Base-by-base conservation (phyloP, 2,888 invertebrate genomes). In the Reticulitermes lucifugus region DNA sequence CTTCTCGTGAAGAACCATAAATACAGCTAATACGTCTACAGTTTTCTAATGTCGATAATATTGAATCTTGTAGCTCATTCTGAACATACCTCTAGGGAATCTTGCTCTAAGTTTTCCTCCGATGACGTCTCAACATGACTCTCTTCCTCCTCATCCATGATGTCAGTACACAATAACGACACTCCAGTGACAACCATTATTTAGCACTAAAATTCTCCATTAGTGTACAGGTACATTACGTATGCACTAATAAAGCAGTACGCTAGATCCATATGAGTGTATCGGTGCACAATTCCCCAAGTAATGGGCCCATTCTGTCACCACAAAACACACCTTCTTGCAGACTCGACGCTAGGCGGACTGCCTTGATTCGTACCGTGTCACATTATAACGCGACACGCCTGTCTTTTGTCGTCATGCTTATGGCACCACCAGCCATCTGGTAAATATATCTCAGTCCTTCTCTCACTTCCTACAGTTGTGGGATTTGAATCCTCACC, bases 21-120 rank as follows among this genome's bases (percentile, higher is more conserved):
- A 46, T 9, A 10, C 46, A 46, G 5, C 5, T 46, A 25, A 46
- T 46, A 0, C 46, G 12, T 55, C 18, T 55, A 12, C 9, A 25
- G 70, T 5, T 10, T 1, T 25, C 71, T 71, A n/a, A 29, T 71
- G 18, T 18, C 35, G 25, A 25, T 29, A 35, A 71, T 14, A 21
- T 10, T 10, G 71, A 5, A 35, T 71, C 71, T 25, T 70, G 9
- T 70, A 9, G 3, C 46, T 1, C 6, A 6, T 46, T 46, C 46
- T 55, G 55, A 18, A 12, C 55, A 18, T 89, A 90, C 90, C 90
- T 90, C 90, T 82, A 90, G 88, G 46, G 90, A 90, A 88, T 90
- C 90, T 80, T 89, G 89, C 81, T 90, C 90, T 88, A 90, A 88
- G 83, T 88, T 89, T 85, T 90, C 90, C 84, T 88, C 88, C 12